A percentile compares a stretch with the other conserved stretches of the same genome.
These are phyloP conservation scores for Felis catus DNA, from an alignment of 2,113 vertebrate genomes.

Conservation along the genomic window F.catus_Fca126_mat1.0 CM031419.1:29900501-29901000, in stretches of 20 bases:
- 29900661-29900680: not conserved
- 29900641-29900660: not conserved
- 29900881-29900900: not conserved
- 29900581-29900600: not conserved
- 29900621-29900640: not conserved
- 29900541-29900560: not conserved
- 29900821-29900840: not conserved
- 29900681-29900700: not conserved
- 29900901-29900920: not conserved
- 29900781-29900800: not conserved
- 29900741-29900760: not conserved
- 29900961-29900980: not conserved
- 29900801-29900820: not conserved
- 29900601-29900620: fast-evolving
- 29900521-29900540: not conserved
- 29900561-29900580: fast-evolving
- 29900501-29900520: not conserved
- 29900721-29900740: not conserved
- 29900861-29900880: not conserved
- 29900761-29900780: not conserved
- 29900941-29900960: not conserved
- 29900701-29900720: not conserved
- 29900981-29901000: not conserved
- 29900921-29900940: not conserved
- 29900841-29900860: not conserved